phyloP scores from a whole-genome alignment of 2,888 invertebrate species.

The Boloria euphrosyne region DNA sequence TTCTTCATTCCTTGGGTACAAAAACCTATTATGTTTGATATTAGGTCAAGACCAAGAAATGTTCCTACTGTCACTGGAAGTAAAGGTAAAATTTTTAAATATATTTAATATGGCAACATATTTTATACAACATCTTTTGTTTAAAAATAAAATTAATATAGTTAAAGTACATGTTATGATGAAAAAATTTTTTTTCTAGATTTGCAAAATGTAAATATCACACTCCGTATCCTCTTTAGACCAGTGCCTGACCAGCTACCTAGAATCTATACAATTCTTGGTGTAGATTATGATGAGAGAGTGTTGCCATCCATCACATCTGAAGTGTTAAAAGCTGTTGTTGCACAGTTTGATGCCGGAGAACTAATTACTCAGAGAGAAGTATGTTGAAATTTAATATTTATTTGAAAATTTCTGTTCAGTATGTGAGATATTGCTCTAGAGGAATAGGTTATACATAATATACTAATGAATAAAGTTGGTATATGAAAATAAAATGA shows the following conservation, averaged over 20 bases:
- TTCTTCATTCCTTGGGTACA: constrained; percentile 99
- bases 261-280: constrained; percentile 97
- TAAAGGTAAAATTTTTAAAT: constrained; percentile 85
- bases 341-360: constrained; percentile 99
- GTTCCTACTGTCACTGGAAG: constrained; percentile 98
- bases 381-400: constrained; percentile 62
- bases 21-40: constrained; percentile 98
- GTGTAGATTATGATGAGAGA: constrained; percentile 98
- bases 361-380: constrained; percentile 99
- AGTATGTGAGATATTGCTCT: neutral
- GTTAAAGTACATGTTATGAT: neutral
- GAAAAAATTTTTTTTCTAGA: constrained; percentile 82
- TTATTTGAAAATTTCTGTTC: neutral
- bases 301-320: constrained; percentile 99
- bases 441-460: no score
- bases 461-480: no score
- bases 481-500: no score
- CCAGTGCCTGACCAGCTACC: constrained; percentile 97
- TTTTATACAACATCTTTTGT: no score
- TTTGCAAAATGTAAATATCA: constrained; percentile 99
- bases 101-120: no score
- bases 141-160: no score
- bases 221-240: constrained; percentile 97
- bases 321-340: constrained; percentile 99
- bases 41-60: constrained; percentile 97